Percentiles rank a stretch among this genome's conserved stretches.
Conservation (phyloP, 2,888 invertebrate species). For the Apotomis turbidana region DNA sequence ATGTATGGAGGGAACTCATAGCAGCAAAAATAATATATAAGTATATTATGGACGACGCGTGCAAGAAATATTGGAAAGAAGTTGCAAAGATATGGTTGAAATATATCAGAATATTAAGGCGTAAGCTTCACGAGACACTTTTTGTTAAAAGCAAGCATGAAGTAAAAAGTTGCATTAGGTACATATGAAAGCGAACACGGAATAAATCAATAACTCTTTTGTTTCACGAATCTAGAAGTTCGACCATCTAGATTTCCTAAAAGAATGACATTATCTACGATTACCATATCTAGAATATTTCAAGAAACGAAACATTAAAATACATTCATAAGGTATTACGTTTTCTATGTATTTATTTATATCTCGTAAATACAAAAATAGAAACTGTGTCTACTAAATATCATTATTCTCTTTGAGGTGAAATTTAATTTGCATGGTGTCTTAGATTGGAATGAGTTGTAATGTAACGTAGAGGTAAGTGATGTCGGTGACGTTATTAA, state of each 20-base stretch:
- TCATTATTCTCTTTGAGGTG: neutral
- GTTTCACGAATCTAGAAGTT: conserved; percentile 51
- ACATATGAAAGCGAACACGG: conserved; percentile 2
- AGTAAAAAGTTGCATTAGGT: neutral
- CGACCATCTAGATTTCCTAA: conserved; percentile 63
- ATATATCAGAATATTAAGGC: neutral
- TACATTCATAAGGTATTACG: conserved; percentile 7
- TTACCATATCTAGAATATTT: conserved; percentile 40
- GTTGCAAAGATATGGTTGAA: neutral
- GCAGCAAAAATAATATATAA: neutral
- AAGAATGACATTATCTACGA: conserved; percentile 48
- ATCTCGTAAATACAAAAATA: neutral
- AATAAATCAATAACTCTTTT: conserved; percentile 49
- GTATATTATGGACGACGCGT: neutral
- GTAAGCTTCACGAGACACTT: too few species aligned
- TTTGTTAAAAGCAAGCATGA: neutral
- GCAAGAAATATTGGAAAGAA: neutral
- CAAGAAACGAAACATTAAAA: neutral
- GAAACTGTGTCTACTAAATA: conserved; percentile 7
- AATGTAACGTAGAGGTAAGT: conserved; percentile 4
- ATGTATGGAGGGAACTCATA: neutral
- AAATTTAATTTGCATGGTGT: conserved; percentile 21
- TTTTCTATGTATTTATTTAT: neutral
- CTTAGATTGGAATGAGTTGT: neutral
- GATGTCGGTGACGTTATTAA: conserved; percentile 9